phyloP scores from a whole-genome alignment of 1,140 invertebrate genomes.

The Anthonomus grandis region DNA sequence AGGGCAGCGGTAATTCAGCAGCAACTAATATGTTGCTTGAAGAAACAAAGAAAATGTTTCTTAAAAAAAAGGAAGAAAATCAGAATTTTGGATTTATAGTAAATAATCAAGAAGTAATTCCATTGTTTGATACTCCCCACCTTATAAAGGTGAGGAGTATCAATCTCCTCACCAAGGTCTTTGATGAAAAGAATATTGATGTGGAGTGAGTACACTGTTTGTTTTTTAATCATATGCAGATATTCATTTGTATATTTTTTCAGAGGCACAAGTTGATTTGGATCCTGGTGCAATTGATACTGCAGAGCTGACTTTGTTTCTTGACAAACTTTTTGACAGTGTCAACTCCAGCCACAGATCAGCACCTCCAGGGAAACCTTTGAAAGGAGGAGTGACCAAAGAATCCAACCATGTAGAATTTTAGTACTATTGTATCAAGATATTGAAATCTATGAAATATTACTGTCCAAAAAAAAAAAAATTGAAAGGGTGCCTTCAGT shows the following conservation, averaged over 20 bases:
- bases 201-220: slow-evolving; percentile 14
- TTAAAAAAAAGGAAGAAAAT: slow-evolving; percentile 23
- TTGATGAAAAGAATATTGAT: slow-evolving; percentile 34
- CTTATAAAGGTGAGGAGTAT: slow-evolving; percentile 42
- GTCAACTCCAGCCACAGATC: slow-evolving; percentile 32
- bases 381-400: slow-evolving; percentile 34
- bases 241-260: no score
- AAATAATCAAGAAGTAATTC: slow-evolving; percentile 34
- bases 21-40: slow-evolving; percentile 34
- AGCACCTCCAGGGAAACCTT: slow-evolving; percentile 29
- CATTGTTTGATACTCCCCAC: slow-evolving; percentile 42
- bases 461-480: slow-evolving; percentile 21
- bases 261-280: no score
- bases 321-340: slow-evolving; percentile 40
- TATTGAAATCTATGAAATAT: slow-evolving; percentile 36
- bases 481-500: slow-evolving; percentile 34
- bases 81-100: slow-evolving; percentile 30
- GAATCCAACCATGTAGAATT: slow-evolving; percentile 34
- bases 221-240: slow-evolving; percentile 10
- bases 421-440: slow-evolving; percentile 32
- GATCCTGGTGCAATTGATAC: slow-evolving; percentile 31
- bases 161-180: slow-evolving; percentile 39
- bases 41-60: slow-evolving; percentile 1
- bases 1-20: slow-evolving; percentile 34
- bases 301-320: slow-evolving; percentile 37